Evolutionary conservation across 2,113 vertebrate species (phyloP), one percentile per base, ranked within the genome.

Genomic region (Platysternon megacephalum): DNA sequence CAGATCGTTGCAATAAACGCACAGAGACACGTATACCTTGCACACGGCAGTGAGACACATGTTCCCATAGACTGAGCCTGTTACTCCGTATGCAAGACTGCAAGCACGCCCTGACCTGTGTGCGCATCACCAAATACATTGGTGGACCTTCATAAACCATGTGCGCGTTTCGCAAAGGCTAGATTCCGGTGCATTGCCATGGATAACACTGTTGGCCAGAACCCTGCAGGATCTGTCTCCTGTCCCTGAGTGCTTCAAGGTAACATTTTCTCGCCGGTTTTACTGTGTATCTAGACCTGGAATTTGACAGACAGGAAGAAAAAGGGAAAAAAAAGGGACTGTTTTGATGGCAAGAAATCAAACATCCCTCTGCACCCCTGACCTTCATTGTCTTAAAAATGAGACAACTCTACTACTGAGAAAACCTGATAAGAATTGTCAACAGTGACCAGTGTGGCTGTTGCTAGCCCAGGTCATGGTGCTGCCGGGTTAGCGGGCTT

Each of bases 331-430:
- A 32, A 48, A 85, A 1, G 1, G 0, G 35, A 56, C 52, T 95
- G 79, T 88, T 96, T 90, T 53, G 93, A 95, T 97, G 97, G 96
- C 96, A 84, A 93, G 91, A 42, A 78, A 39, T 85, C 96, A 95
- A 95, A 79, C 35, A 85, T 93, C 89, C 56, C 87, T 86, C 84
- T 87, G 91, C 86, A 39, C 68, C 81, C 80, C 92, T 96, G 97
- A 97, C 97, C 97, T 97, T 83, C 95, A 94, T 97, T 97, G 98
- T 97, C 91, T 91, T 84, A 83, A 85, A 95, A 94, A 93, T 72
- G 84, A 97, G 96, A 35, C 95, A 91, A 48, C 49, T 42, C 56
- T 21, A 52, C 44, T 24, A 14, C 95, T 97, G 97, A 90, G 89
- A 94, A 95, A 96, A 82, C 3, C n/a, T 26, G 97, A 97, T 97